Base-by-base conservation (phyloP, 2,113 vertebrate species). In the Sander vitreus region DNA sequence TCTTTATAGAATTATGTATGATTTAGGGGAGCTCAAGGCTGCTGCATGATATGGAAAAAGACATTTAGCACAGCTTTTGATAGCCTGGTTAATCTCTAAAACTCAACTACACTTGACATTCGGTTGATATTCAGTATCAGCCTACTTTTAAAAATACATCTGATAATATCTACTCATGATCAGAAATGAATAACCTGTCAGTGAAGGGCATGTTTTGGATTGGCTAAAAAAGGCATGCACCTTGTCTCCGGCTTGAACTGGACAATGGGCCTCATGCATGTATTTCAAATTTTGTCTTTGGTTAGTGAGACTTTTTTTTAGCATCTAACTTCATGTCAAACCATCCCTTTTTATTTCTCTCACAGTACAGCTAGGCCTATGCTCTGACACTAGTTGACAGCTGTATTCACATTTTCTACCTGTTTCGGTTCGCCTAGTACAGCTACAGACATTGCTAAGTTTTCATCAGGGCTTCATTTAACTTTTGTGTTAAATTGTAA, bases 181-280 rank as follows among this genome's bases (percentile, higher is more conserved):
- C 19, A 33, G 13, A 62, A 55, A 53, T n/a, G 0, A 33, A 18
- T 57, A 2, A 69, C 57, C 8, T n/a, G 16, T 57, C 27, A 27
- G 70, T 27, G 62, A n/a, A 7, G 59, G 30, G 48, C 53, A 3
- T n/a, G 8, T 59, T 57, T 80, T 66, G 39, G 43, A 57, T 74
- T 11, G 36, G 30, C 27, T 48, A 5, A 48, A 39, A 45, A 50
- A 45, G n/a, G 10, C 18, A 27, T 15, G 9, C 10, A 21, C n/a
- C 5, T 57, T 12, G 12, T 45, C 39, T 18, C 2, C 48, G 25
- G 12, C 27, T 10, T 45, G 25, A 57, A 12, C 33, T 8, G 6
- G 36, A 14, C 18, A 9, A n/a, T 21, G 62, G 2, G 6, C 16
- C 27, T 62, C 1, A 2, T 8, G 67, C 23, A 30, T 63, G 36